Percentiles rank a stretch among this genome's conserved stretches.
These are phyloP conservation scores for Cercopithecus mona DNA, from an alignment of 2,113 vertebrate genomes.

Conservation along the genomic window DNA sequence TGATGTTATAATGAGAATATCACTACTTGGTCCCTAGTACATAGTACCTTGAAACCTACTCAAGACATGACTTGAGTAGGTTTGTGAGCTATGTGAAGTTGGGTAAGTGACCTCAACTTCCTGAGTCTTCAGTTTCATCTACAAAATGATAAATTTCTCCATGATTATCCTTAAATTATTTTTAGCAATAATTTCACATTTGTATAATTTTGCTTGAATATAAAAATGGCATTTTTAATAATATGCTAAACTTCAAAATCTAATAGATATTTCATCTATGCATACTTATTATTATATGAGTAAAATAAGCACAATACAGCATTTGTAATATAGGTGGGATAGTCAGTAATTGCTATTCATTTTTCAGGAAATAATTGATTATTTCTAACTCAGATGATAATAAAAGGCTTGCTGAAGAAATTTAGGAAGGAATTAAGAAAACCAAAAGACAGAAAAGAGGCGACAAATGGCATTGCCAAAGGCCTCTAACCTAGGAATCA, in stretches of 20 bases:
- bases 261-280: not conserved
- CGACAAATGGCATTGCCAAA: not conserved
- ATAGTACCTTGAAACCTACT: not conserved
- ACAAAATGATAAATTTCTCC: not conserved
- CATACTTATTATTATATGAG: not conserved
- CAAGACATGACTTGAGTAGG: not conserved
- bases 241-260: not conserved
- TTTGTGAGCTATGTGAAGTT: not conserved
- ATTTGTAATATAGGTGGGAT: not conserved
- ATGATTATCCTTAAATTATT: not conserved
- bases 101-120: not conserved
- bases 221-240: not conserved
- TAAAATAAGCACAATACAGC: not conserved
- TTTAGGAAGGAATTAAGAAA: not conserved
- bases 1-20: not conserved
- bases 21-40: not conserved
- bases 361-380: not conserved
- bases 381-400: not conserved
- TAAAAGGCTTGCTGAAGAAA: not conserved
- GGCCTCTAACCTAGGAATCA: not conserved
- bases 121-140: not conserved
- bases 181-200: not conserved
- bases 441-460: not conserved
- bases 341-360: not conserved
- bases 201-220: not conserved